These are phyloP conservation scores for Oligia fasciuncula DNA, from an alignment of 2,888 invertebrate genomes.

Conservation along the genomic window DNA sequence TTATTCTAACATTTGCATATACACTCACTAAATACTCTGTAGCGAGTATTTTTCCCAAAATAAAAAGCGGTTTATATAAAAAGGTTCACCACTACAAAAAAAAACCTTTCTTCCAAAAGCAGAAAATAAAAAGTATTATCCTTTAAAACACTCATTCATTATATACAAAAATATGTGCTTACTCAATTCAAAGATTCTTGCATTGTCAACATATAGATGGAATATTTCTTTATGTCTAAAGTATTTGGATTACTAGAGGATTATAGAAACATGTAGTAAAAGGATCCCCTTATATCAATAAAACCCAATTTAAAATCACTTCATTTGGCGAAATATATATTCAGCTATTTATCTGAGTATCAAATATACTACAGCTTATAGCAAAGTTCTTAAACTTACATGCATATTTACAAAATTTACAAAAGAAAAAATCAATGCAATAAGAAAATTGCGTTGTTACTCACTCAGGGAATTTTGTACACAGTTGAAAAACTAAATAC, in stretches of 20 bases:
- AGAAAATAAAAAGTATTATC: slow-evolving; percentile 52
- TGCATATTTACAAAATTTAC: slow-evolving; percentile 86
- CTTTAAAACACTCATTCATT: slow-evolving; percentile 60
- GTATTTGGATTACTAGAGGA: slow-evolving; percentile 52
- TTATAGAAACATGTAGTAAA: slow-evolving; percentile 51
- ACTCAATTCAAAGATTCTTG: slow-evolving; percentile 55
- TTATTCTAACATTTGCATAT: slow-evolving; percentile 35
- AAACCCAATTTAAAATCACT: slow-evolving; percentile 67
- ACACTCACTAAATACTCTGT: slow-evolving; percentile 27
- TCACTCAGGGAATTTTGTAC: slow-evolving; percentile 62
- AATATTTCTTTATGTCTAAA: slow-evolving; percentile 40
- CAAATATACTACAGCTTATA: slow-evolving; percentile 69
- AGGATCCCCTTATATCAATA: slow-evolving; percentile 53
- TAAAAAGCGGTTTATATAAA: slow-evolving; percentile 50
- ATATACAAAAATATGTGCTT: slow-evolving; percentile 65
- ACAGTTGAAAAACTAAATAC: slow-evolving; percentile 42
- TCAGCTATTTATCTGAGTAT: slow-evolving; percentile 66
- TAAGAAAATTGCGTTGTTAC: slow-evolving; percentile 44
- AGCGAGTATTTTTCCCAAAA: slow-evolving; percentile 36
- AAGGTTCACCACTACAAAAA: slow-evolving; percentile 59
- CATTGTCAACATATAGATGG: slow-evolving; percentile 53
- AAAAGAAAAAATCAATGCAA: slow-evolving; percentile 66
- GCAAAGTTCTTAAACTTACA: slow-evolving; percentile 78
- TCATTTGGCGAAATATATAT: slow-evolving; percentile 66
- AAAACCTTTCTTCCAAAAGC: slow-evolving; percentile 61